Conservation (phyloP, 2,888 invertebrate species). For the Agrochola circellaris region DNA sequence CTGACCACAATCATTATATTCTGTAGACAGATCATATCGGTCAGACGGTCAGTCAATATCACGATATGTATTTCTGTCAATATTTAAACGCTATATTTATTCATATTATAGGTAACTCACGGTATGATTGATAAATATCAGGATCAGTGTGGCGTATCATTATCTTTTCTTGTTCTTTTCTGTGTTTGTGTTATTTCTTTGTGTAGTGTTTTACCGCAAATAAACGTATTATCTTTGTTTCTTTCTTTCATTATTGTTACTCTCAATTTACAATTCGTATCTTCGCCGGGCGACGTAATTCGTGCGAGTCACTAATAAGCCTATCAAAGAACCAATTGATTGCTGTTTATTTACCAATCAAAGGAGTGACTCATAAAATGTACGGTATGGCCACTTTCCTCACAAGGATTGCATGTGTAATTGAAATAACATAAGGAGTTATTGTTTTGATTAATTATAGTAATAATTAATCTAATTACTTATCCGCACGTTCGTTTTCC, state of each 20-base stretch:
- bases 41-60: not conserved
- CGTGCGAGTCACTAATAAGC: too few species aligned
- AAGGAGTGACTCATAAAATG: not conserved
- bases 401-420: constrained; percentile 24
- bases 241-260: not conserved
- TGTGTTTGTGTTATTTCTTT: not conserved
- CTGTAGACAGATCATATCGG: not conserved
- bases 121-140: not conserved
- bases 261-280: constrained; percentile 11
- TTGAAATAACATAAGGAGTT: not conserved
- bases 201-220: not conserved
- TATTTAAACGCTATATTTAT: not conserved
- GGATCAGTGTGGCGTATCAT: not conserved
- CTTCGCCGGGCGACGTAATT: too few species aligned
- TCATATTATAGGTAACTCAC: too few species aligned
- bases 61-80: not conserved
- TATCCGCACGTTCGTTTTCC: constrained; percentile 45
- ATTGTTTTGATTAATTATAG: constrained; percentile 10
- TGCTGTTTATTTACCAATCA: constrained; percentile 1
- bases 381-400: not conserved
- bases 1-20: not conserved
- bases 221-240: not conserved
- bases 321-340: not conserved
- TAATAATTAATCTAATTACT: constrained; percentile 13
- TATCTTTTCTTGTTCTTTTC: not conserved